phyloP scores from a whole-genome alignment of 2,888 invertebrate genomes.

The Crematogaster levior region DNA sequence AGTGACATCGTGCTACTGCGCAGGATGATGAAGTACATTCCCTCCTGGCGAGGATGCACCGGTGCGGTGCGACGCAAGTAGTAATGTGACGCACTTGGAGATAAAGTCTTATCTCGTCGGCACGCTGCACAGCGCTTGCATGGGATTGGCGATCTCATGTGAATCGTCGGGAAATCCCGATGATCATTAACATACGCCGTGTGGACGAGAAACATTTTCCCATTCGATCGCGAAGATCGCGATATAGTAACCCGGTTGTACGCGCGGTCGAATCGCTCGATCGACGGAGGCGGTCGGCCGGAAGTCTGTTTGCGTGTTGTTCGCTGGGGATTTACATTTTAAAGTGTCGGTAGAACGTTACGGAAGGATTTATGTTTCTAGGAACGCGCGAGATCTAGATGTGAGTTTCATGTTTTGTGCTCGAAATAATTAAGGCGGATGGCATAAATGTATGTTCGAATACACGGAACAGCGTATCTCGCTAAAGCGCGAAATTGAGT shows the following conservation, averaged over 20 bases:
- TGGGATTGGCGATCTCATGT: constrained; percentile 49
- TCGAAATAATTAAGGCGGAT: background rate
- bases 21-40: constrained; percentile 68
- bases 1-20: constrained; percentile 60
- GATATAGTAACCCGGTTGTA: constrained; percentile 67
- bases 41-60: constrained; percentile 58
- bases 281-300: constrained; percentile 35
- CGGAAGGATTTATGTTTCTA: constrained; percentile 19
- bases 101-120: constrained; percentile 61
- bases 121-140: constrained; percentile 33
- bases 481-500: constrained; percentile 36
- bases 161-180: constrained; percentile 65
- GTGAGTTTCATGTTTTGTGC: constrained; percentile 18
- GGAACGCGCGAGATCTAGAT: constrained; percentile 19
- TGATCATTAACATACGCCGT: constrained; percentile 60
- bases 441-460: background rate
- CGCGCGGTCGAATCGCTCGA: constrained; percentile 27
- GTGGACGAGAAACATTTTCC: constrained; percentile 60
- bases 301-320: constrained; percentile 30
- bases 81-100: constrained; percentile 58
- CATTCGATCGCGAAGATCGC: constrained; percentile 60
- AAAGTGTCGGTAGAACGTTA: constrained; percentile 7
- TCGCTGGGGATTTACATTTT: constrained; percentile 43
- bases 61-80: constrained; percentile 48
- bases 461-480: background rate